Conservation (phyloP, 2,888 invertebrate genomes). For the Zootermopsis nevadensis region DNA sequence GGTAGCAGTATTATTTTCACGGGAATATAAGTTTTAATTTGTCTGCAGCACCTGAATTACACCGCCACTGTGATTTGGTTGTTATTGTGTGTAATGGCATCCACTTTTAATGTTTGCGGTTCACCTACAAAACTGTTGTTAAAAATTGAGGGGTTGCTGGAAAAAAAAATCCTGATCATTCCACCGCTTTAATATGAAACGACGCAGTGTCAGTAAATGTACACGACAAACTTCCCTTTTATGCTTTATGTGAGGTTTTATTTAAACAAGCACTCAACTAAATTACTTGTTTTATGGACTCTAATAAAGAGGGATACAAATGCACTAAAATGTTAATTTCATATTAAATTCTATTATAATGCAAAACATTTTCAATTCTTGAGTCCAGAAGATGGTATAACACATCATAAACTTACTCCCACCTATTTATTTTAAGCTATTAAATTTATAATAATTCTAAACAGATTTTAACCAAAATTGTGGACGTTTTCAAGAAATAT, state of each 20-base stretch:
- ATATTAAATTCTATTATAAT: background rate
- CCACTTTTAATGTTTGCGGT: slow-evolving; percentile 7
- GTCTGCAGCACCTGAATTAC: background rate
- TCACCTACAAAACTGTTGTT: slow-evolving; percentile 4
- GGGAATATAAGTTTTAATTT: background rate
- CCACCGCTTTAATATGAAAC: background rate
- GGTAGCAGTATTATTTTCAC: background rate
- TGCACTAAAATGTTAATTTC: background rate
- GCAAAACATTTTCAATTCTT: no score
- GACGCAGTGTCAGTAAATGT: background rate
- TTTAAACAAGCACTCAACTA: background rate
- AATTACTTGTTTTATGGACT: background rate
- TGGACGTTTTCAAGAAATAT: no score
- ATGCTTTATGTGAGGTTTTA: background rate
- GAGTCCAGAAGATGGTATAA: no score
- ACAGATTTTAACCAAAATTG: no score
- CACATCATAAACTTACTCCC: no score
- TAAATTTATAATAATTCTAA: no score
- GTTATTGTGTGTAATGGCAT: background rate
- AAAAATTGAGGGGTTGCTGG: slow-evolving; percentile 15
- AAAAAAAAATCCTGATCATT: slow-evolving; percentile 1
- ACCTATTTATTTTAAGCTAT: no score
- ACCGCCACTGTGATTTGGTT: background rate
- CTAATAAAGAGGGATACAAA: background rate
- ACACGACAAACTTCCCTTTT: background rate